Base-by-base conservation (phyloP, 2,888 invertebrate genomes). In the Parapristionchus giblindavisi region DNA sequence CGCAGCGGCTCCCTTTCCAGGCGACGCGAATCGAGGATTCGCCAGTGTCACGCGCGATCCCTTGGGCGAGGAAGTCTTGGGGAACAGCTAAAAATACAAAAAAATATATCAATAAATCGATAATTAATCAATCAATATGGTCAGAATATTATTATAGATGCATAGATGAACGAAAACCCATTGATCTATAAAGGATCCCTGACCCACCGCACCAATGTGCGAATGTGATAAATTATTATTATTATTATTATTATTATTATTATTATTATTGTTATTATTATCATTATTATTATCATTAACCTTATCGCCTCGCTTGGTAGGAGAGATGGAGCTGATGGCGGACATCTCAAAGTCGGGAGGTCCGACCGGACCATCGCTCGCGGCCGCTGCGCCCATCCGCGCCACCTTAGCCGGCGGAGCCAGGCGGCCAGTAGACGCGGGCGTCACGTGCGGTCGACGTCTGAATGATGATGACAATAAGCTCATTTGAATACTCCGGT, bases 21-120 rank as follows among this genome's bases (percentile, higher is more conserved):
- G 68, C 11, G 48, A 48, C 14, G 21, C 11, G 48, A 48, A n/a
- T n/a, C n/a, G n/a, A n/a, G n/a, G n/a, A n/a, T n/a, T n/a, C 14
- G 63, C 43, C 29, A 65, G 36, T 3, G 68, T 71, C n/a, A 38
- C 38, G 1, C 56, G 11, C 14, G 27, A 27, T 24, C 70, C 70
- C 56, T 71, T 71, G 38, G 70, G 70, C 4, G 70, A 71, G 4
- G 70, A 71, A 36, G 70, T 71, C 56, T 71, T 71, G 56, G 70
- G 70, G 70, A 48, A 71, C 17, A 56, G 24, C 70, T 71, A 27
- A 0, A 51, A 68, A 3, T 6, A 21, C 11, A 8, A 17, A 43
- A 43, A 14, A 43, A 17, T 43, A 17, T 14, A 17, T 14, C 11
- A 17, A 17, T 43, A 14, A 17, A 36, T 24, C 56, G 56, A 24